Conservation (phyloP, 92 coral and sea anemone species). For the Epizoanthus illoricatus region DNA sequence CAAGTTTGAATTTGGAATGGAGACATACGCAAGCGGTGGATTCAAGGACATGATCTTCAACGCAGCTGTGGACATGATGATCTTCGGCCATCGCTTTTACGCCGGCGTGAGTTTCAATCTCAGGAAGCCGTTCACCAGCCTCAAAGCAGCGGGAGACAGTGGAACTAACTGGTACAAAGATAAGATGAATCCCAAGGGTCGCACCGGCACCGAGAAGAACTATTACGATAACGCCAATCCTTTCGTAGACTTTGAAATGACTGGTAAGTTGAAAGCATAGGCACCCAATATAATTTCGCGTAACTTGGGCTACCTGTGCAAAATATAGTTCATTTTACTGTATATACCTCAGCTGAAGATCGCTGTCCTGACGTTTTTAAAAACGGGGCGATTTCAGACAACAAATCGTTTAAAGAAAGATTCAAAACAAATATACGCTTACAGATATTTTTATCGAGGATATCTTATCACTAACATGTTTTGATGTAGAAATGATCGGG, state of each 20-base stretch:
- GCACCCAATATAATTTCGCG: neutral
- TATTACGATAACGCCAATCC: constrained; percentile 96
- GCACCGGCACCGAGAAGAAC: constrained; percentile 77
- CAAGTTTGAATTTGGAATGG: constrained; percentile 87
- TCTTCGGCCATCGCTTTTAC: constrained; percentile 91
- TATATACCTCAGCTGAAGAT: too few species aligned
- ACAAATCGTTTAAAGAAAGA: too few species aligned
- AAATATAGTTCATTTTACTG: too few species aligned
- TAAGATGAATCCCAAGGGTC: constrained; percentile 77
- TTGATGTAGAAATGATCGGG: too few species aligned
- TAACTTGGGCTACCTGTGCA: too few species aligned
- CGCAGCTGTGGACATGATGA: constrained; percentile 91
- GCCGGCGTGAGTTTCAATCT: constrained; percentile 68
- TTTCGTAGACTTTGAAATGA: constrained; percentile 85
- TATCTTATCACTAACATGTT: too few species aligned
- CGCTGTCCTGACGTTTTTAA: too few species aligned
- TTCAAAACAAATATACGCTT: too few species aligned
- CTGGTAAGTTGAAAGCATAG: constrained; percentile 57
- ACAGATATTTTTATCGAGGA: too few species aligned
- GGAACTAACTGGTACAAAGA: constrained; percentile 80
- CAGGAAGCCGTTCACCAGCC: constrained; percentile 67
- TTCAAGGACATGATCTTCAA: constrained; percentile 64
- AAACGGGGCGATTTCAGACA: too few species aligned
- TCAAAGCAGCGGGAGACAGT: constrained; percentile 61
- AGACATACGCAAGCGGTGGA: constrained; percentile 56